phyloP scores from a whole-genome alignment of 2,888 invertebrate species.

The Drosophila nr. perissopoda region DNA sequence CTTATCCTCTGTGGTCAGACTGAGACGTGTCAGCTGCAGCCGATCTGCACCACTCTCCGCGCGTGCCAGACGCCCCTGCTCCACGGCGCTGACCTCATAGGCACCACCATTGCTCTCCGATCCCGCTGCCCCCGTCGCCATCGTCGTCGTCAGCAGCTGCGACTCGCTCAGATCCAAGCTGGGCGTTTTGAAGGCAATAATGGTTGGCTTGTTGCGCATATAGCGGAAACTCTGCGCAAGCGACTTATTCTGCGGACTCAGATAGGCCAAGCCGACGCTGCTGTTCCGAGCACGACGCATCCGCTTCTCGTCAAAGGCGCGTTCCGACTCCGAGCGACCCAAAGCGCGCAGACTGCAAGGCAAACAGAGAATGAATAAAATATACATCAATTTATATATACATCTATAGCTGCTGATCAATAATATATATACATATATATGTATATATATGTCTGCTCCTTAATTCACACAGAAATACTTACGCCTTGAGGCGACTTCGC shows the following conservation, averaged over 20 bases:
- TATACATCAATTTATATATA: not conserved
- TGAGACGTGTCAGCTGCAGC: slow-evolving; percentile 49
- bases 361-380: not conserved
- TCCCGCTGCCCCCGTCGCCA: slow-evolving; percentile 82
- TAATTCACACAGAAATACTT: slow-evolving; percentile 84
- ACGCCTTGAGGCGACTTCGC: slow-evolving; percentile 89
- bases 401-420: not conserved
- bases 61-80: slow-evolving; percentile 87
- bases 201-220: slow-evolving; percentile 94
- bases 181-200: slow-evolving; percentile 94
- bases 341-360: slow-evolving; percentile 68
- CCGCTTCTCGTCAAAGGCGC: slow-evolving; percentile 89
- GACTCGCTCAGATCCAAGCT: slow-evolving; percentile 90
- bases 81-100: slow-evolving; percentile 22
- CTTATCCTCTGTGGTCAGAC: slow-evolving; percentile 86
- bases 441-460: not conserved
- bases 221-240: slow-evolving; percentile 95
- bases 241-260: slow-evolving; percentile 91
- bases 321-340: slow-evolving; percentile 91
- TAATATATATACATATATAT: not conserved
- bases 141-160: slow-evolving; percentile 85
- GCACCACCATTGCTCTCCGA: slow-evolving; percentile 36
- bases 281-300: slow-evolving; percentile 88
- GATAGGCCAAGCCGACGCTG: slow-evolving; percentile 89
- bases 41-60: slow-evolving; percentile 45